Percentiles rank a stretch among this genome's conserved stretches.
Evolutionary conservation across 2,888 invertebrate genomes (phyloP).

Genomic region (Margaritifera margaritifera): DNA sequence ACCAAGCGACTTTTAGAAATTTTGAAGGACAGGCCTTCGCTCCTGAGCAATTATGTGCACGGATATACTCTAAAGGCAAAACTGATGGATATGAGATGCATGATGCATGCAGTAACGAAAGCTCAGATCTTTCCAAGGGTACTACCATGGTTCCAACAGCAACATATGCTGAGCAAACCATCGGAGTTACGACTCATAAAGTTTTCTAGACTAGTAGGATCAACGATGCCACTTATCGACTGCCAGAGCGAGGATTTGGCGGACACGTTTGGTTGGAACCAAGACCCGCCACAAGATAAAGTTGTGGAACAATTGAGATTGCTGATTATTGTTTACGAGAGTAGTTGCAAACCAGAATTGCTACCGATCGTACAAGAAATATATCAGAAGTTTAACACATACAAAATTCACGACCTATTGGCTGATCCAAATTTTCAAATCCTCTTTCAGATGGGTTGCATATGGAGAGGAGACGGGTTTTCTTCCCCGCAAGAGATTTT

Average conservation of each 20-base stretch:
- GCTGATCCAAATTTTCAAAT: not conserved
- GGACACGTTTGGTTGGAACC: not conserved
- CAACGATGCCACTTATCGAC: slow-evolving; percentile 13
- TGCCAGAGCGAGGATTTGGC: not conserved
- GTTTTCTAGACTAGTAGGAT: slow-evolving; percentile 18
- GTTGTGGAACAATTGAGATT: slow-evolving; percentile 15
- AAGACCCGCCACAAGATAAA: slow-evolving; percentile 1
- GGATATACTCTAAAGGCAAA: too few relatives aligned
- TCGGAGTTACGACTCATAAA: slow-evolving; percentile 6
- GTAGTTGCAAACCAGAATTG: slow-evolving; percentile 11
- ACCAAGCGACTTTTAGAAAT: not conserved
- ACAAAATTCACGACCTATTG: slow-evolving; percentile 8
- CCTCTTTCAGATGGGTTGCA: not conserved
- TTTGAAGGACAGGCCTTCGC: too few relatives aligned
- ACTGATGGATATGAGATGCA: slow-evolving; percentile 3
- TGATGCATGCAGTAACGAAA: slow-evolving; percentile 3
- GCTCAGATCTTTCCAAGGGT: not conserved
- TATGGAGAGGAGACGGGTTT: slow-evolving; percentile 23
- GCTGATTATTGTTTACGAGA: slow-evolving; percentile 9
- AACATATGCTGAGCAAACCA: slow-evolving; percentile 9
- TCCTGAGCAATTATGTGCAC: too few relatives aligned
- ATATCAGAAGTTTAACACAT: not conserved
- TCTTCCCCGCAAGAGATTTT: slow-evolving; percentile 1
- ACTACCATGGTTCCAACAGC: slow-evolving; percentile 12
- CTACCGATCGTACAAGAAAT: slow-evolving; percentile 7